Percentiles rank a stretch among this genome's conserved stretches.
Evolutionary conservation across 2,113 vertebrate species (phyloP).

Genomic region (Calyptomena viridis): DNA sequence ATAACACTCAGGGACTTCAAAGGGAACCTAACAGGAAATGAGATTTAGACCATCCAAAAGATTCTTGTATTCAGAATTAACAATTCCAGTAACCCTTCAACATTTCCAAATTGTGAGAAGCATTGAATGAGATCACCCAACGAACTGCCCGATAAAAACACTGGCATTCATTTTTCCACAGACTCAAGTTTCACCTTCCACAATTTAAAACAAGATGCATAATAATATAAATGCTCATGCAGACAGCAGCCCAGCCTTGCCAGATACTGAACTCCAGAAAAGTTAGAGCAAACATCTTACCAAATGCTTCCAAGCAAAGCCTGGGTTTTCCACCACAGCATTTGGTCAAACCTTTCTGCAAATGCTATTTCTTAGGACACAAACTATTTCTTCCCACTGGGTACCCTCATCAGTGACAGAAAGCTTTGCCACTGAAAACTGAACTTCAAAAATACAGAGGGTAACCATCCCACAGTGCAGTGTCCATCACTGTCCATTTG

Average conservation of each 20-base stretch:
- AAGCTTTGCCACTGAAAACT: not conserved
- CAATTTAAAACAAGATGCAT: not conserved
- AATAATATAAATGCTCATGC: not conserved
- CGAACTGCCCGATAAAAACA: not conserved
- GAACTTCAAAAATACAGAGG: not conserved
- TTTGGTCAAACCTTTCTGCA: not conserved
- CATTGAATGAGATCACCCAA: not conserved
- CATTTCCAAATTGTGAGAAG: not conserved
- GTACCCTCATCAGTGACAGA: not conserved
- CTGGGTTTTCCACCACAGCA: not conserved
- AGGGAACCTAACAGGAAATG: not conserved
- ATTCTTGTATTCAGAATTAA: not conserved
- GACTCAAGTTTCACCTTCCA: not conserved
- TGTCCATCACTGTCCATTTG: not conserved
- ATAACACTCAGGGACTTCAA: not conserved
- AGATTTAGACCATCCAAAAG: not conserved
- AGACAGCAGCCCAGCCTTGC: not conserved
- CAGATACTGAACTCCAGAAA: not conserved
- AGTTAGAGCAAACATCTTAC: not conserved
- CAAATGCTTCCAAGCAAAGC: not conserved
- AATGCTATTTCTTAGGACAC: not conserved
- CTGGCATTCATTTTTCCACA: not conserved
- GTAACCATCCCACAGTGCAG: rapidly evolving
- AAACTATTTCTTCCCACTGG: not conserved
- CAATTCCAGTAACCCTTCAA: not conserved